phyloP scores from a whole-genome alignment of 1,140 invertebrate species.

The Drosophila parabipectinata region DNA sequence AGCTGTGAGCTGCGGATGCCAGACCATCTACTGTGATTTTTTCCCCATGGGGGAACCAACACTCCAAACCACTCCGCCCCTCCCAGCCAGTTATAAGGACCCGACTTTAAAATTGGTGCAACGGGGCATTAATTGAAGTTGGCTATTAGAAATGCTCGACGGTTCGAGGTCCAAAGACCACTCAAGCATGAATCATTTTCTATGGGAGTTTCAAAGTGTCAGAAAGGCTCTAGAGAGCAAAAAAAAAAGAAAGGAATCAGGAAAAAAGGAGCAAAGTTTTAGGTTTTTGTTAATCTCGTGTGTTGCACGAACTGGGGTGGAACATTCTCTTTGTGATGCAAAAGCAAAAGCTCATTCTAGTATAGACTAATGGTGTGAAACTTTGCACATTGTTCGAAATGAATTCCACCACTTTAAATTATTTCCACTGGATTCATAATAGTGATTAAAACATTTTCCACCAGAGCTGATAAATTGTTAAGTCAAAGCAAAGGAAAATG shows the following conservation, averaged over 20 bases:
- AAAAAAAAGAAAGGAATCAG: slow-evolving; percentile 9
- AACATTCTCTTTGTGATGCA: slow-evolving; percentile 26
- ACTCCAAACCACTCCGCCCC: neutral
- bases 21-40: slow-evolving; percentile 38
- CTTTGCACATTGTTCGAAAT: slow-evolving; percentile 5
- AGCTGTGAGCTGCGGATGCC: slow-evolving; percentile 69
- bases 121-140: slow-evolving; percentile 37
- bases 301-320: slow-evolving; percentile 28
- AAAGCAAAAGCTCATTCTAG: slow-evolving; percentile 13
- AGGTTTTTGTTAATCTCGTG: slow-evolving; percentile 18
- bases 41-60: neutral
- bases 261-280: slow-evolving; percentile 16
- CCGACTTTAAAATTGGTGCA: slow-evolving; percentile 37
- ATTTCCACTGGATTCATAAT: slow-evolving; percentile 3
- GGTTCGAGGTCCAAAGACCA: slow-evolving; percentile 14
- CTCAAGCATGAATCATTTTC: slow-evolving; percentile 38
- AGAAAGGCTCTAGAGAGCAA: neutral
- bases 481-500: slow-evolving; percentile 18
- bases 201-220: slow-evolving; percentile 35
- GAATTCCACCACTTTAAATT: neutral
- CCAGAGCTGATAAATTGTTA: slow-evolving; percentile 11
- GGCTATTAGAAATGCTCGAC: slow-evolving; percentile 22
- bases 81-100: neutral
- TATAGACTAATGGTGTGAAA: slow-evolving; percentile 13
- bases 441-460: slow-evolving; percentile 22